Percentiles rank a stretch among this genome's conserved stretches.
These are phyloP conservation scores for Camelus dromedarius DNA, from an alignment of 2,113 vertebrate genomes.

Conservation along the genomic window DNA sequence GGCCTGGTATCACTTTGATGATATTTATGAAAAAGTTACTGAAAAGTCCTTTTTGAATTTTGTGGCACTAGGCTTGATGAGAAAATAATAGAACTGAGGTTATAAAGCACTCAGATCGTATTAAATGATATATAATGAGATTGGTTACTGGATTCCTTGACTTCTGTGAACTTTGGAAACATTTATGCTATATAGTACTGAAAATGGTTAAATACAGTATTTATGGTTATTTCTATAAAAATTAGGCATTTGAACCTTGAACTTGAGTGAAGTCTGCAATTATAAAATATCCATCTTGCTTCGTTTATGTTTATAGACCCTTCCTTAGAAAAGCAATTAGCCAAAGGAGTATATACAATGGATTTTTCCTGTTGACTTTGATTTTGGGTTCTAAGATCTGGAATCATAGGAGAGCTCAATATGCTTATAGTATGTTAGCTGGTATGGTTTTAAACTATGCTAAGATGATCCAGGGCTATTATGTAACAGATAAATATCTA, in stretches of 20 bases:
- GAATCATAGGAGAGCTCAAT: background rate
- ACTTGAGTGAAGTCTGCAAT: background rate
- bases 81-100: background rate
- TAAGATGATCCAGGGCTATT: background rate
- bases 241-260: background rate
- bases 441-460: background rate
- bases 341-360: background rate
- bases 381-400: background rate
- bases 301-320: background rate
- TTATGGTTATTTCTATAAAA: constrained; percentile 11
- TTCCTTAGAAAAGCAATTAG: background rate
- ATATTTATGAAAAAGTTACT: background rate
- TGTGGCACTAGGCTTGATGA: background rate
- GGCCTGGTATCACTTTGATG: background rate
- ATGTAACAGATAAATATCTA: background rate
- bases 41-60: constrained; percentile 10
- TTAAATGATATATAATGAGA: background rate
- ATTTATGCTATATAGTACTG: background rate
- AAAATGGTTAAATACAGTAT: background rate
- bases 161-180: background rate
- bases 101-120: background rate
- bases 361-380: background rate
- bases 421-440: background rate
- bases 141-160: constrained; percentile 1
- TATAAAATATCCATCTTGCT: background rate